Percentiles rank a stretch among this genome's conserved stretches.
Evolutionary conservation across 2,888 invertebrate species (phyloP).

Genomic region (Leptogaster cylindrica): DNA sequence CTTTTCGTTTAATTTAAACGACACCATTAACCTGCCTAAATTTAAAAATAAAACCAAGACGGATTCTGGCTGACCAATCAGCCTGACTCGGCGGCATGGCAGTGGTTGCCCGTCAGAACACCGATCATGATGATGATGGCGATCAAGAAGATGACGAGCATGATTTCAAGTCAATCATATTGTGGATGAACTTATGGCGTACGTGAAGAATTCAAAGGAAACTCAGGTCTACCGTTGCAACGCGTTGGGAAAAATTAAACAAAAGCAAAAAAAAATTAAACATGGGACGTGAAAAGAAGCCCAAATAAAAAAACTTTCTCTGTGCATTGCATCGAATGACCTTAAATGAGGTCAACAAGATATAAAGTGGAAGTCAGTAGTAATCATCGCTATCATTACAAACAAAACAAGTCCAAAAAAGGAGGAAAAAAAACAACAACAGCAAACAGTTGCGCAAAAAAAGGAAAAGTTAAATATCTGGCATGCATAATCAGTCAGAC

Average conservation of each 20-base stretch:
- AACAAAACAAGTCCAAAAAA: background rate
- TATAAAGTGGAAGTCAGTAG: constrained; percentile 23
- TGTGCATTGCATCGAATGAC: constrained; percentile 35
- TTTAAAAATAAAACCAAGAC: constrained; percentile 19
- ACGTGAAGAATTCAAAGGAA: background rate
- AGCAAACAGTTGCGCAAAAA: background rate
- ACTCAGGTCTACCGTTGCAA: no score
- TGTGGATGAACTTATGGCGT: no score
- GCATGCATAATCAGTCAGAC: constrained; percentile 9
- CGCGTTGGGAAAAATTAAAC: constrained; percentile 10
- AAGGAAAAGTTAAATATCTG: background rate
- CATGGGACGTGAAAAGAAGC: background rate
- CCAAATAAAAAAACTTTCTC: constrained; percentile 30
- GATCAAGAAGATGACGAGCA: background rate
- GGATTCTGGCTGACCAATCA: constrained; percentile 15
- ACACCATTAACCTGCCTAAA: constrained; percentile 23
- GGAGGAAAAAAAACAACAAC: background rate
- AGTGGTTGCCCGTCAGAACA: no score
- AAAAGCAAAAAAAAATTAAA: background rate
- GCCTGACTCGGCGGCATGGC: no score
- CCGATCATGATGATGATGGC: constrained; percentile 2
- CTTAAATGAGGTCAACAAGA: constrained; percentile 43
- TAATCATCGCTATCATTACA: constrained; percentile 15
- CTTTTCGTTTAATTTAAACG: constrained; percentile 17
- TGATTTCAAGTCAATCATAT: no score